Percentiles rank a stretch among this genome's conserved stretches.
Conservation (phyloP, 2,113 vertebrate genomes). For the Brevimyrus niger region DNA sequence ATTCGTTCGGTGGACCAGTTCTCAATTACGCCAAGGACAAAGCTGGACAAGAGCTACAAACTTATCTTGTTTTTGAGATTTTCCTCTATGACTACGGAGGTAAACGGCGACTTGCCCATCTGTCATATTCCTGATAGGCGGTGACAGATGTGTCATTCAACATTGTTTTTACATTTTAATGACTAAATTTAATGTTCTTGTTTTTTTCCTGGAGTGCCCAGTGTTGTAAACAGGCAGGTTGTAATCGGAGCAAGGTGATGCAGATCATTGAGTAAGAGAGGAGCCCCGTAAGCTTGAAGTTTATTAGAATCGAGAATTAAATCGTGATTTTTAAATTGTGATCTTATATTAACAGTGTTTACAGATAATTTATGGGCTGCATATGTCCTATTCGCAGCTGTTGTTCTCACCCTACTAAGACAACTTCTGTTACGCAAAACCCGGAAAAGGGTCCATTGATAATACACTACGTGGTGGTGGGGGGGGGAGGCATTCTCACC, state of each 20-base stretch:
- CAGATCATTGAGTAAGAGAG: neutral
- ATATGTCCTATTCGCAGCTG: neutral
- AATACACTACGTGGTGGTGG: neutral
- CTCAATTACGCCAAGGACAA: neutral
- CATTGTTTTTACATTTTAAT: neutral
- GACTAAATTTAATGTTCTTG: neutral
- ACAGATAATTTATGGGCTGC: neutral
- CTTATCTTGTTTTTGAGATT: neutral
- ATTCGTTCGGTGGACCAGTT: neutral
- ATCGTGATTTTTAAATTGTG: neutral
- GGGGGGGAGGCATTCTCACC: constrained; percentile 61
- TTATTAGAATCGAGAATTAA: neutral
- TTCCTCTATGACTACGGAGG: neutral
- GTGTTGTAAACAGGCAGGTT: neutral
- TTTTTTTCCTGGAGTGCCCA: neutral
- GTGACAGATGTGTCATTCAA: neutral
- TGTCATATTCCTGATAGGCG: neutral
- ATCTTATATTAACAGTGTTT: neutral
- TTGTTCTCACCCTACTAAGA: neutral
- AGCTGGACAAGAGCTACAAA: neutral
- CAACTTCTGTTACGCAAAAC: no score
- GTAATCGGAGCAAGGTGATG: neutral
- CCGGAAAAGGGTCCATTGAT: neutral
- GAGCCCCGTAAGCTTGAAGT: neutral
- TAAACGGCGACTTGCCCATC: neutral